Conservation (phyloP, 2,888 invertebrate genomes). For the Leptothorax acervorum region DNA sequence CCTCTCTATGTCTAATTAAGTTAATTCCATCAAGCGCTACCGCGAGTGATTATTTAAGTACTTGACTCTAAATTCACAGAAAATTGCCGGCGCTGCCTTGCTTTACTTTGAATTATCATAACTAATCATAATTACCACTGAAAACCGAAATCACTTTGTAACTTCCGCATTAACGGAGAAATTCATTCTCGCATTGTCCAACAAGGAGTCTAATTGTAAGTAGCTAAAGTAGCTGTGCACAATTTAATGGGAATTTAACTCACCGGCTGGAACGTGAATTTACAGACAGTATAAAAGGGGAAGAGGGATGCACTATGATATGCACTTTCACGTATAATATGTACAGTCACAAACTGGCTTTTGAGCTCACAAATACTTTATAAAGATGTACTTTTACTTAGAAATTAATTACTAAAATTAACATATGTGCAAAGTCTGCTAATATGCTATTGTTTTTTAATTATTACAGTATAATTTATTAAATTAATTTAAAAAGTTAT, state of each 20-base stretch:
- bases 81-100: constrained; percentile 3
- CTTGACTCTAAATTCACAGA: background rate
- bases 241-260: constrained; percentile 71
- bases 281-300: constrained; percentile 42
- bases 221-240: constrained; percentile 68
- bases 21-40: constrained; percentile 2
- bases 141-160: constrained; percentile 56
- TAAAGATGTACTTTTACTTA: constrained; percentile 5
- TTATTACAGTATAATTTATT: no score
- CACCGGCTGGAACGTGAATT: constrained; percentile 62
- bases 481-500: background rate
- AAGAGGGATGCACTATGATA: background rate
- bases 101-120: constrained; percentile 34
- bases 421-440: background rate
- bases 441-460: no score
- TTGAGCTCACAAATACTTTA: constrained; percentile 9
- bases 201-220: constrained; percentile 61
- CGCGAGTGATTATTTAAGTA: background rate
- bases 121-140: constrained; percentile 40
- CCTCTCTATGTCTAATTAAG: background rate
- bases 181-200: constrained; percentile 68
- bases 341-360: background rate
- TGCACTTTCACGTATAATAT: constrained; percentile 14
- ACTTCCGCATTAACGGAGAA: constrained; percentile 65
- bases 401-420: constrained; percentile 33